A percentile compares a stretch with the other conserved stretches of the same genome.
phyloP scores from a whole-genome alignment of 2,888 invertebrate species.

The Odiellus spinosus region DNA sequence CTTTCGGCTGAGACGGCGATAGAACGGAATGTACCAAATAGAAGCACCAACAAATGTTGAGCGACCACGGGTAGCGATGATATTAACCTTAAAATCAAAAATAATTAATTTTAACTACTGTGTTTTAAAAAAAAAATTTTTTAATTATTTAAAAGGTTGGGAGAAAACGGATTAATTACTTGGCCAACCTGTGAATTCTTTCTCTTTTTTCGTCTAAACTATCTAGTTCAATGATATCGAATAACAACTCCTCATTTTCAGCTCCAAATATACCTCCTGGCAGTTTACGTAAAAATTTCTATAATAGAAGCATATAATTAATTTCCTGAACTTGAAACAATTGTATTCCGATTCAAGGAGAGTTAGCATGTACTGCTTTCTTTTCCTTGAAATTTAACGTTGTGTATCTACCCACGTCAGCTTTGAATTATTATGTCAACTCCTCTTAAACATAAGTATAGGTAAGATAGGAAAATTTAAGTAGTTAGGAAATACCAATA shows the following conservation, averaged over 20 bases:
- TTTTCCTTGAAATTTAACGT: too few species aligned
- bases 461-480: too few species aligned
- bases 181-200: constrained; percentile 43
- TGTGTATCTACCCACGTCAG: too few species aligned
- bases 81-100: constrained; percentile 51
- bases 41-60: constrained; percentile 77
- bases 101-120: not conserved
- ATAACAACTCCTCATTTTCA: constrained; percentile 74
- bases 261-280: constrained; percentile 92
- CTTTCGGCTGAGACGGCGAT: constrained; percentile 81
- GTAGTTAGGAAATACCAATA: too few species aligned
- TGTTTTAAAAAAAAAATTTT: constrained; percentile 1
- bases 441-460: too few species aligned
- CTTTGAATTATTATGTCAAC: too few species aligned
- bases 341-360: too few species aligned
- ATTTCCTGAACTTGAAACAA: too few species aligned
- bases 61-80: constrained; percentile 67
- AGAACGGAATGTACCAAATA: constrained; percentile 92
- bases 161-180: not conserved
- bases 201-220: constrained; percentile 71
- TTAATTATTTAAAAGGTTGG: not conserved
- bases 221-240: constrained; percentile 67
- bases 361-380: too few species aligned
- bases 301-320: constrained; percentile 21
- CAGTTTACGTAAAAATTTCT: constrained; percentile 87